phyloP scores from a whole-genome alignment of 2,888 invertebrate species.

The Zootermopsis nevadensis region DNA sequence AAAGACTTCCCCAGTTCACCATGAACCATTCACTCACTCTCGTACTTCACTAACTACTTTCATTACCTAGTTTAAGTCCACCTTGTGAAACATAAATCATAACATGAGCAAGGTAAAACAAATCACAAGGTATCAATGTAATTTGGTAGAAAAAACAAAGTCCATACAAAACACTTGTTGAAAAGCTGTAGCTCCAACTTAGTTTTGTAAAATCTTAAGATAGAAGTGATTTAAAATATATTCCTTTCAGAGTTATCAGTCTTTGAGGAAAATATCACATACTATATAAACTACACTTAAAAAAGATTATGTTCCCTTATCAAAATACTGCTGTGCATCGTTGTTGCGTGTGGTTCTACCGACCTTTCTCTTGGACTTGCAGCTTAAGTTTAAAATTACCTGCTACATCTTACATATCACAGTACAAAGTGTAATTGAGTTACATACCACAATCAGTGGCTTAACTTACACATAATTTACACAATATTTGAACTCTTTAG shows the following conservation, averaged over 20 bases:
- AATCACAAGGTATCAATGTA: slow-evolving; percentile 50
- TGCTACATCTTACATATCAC: slow-evolving; percentile 65
- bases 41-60: slow-evolving; percentile 49
- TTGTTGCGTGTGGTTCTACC: slow-evolving; percentile 53
- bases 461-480: slow-evolving; percentile 54
- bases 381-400: slow-evolving; percentile 56
- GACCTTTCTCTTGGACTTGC: slow-evolving; percentile 54
- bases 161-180: slow-evolving; percentile 50
- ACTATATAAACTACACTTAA: slow-evolving; percentile 52
- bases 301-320: slow-evolving; percentile 52
- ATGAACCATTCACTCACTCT: slow-evolving; percentile 54
- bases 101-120: slow-evolving; percentile 44
- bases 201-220: slow-evolving; percentile 57
- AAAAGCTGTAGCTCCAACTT: slow-evolving; percentile 48
- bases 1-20: slow-evolving; percentile 51
- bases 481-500: slow-evolving; percentile 55
- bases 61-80: slow-evolving; percentile 41
- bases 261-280: slow-evolving; percentile 68
- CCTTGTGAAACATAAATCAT: slow-evolving; percentile 47
- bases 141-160: slow-evolving; percentile 52
- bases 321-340: slow-evolving; percentile 55
- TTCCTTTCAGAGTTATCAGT: slow-evolving; percentile 62
- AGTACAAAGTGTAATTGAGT: slow-evolving; percentile 59
- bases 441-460: slow-evolving; percentile 45
- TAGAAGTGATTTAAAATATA: slow-evolving; percentile 53